A percentile compares a stretch with the other conserved stretches of the same genome.
Evolutionary conservation across 2,797 vertebrate species (phyloP).

Genomic region (Sciurus carolinensis): DNA sequence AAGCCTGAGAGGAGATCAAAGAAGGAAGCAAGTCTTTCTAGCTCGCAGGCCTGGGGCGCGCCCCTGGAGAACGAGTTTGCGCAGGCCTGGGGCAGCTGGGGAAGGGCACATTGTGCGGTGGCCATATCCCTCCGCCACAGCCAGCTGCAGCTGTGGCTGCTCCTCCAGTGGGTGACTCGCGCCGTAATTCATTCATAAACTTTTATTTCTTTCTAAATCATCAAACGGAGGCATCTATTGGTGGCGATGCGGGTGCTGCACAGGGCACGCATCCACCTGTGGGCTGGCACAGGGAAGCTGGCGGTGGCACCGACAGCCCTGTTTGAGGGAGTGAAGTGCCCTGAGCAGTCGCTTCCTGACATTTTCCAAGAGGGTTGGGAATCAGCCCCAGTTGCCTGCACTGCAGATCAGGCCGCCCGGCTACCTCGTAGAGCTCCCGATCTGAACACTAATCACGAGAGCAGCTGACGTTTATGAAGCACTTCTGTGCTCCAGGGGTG

Average conservation of each 20-base stretch:
- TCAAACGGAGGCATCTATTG: background rate
- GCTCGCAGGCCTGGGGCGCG: background rate
- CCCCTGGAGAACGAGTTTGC: background rate
- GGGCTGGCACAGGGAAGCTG: background rate
- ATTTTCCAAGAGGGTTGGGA: background rate
- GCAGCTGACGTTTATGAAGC: background rate
- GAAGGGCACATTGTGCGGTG: background rate
- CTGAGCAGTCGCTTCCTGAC: background rate
- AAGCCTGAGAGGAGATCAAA: background rate
- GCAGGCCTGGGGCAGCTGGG: background rate
- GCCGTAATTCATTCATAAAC: slow-evolving; percentile 52
- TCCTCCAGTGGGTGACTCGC: background rate
- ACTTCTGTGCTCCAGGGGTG: background rate
- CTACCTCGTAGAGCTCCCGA: too few relatives aligned
- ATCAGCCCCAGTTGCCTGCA: background rate
- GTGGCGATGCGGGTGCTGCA: background rate
- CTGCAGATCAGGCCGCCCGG: background rate
- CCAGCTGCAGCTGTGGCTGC: slow-evolving; percentile 59
- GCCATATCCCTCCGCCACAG: background rate
- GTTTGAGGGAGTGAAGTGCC: background rate
- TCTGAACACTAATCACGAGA: too few relatives aligned
- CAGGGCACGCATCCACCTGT: background rate
- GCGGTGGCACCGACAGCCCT: background rate
- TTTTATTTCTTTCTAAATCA: slow-evolving; percentile 71
- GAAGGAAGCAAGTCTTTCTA: background rate